Percentiles rank a stretch among this genome's conserved stretches.
Evolutionary conservation across 2,888 invertebrate genomes (phyloP).

Genomic region (Ramazzottius varieornatus): DNA sequence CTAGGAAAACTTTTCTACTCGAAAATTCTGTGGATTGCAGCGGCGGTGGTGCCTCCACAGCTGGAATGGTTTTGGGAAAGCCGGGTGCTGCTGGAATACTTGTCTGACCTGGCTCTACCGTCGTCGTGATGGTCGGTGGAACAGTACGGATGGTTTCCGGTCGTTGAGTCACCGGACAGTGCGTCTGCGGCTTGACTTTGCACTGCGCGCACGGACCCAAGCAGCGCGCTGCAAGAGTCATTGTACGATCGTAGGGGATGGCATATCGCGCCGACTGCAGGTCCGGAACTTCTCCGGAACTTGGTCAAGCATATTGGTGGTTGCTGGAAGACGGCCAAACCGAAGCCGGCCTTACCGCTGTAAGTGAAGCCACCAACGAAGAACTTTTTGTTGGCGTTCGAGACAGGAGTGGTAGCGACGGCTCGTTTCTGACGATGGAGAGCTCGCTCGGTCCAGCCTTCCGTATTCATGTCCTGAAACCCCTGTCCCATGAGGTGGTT

Average conservation of each 20-base stretch:
- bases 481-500: background rate
- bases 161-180: background rate
- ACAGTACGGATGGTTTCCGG: background rate
- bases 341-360: background rate
- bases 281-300: background rate
- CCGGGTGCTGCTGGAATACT: background rate
- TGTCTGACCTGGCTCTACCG: background rate
- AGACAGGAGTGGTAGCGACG: too few species aligned
- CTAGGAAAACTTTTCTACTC: too few species aligned
- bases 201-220: background rate
- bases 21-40: background rate
- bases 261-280: background rate
- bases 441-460: too few species aligned
- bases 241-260: background rate
- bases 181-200: background rate
- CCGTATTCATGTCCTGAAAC: too few species aligned
- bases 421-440: background rate
- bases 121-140: background rate
- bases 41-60: background rate
- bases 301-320: background rate
- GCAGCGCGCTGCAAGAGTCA: background rate
- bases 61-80: background rate
- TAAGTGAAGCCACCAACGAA: background rate
- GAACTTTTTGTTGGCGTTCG: background rate
- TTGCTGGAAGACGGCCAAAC: background rate